phyloP scores from a whole-genome alignment of 2,888 invertebrate genomes.

The Drosophila merina region DNA sequence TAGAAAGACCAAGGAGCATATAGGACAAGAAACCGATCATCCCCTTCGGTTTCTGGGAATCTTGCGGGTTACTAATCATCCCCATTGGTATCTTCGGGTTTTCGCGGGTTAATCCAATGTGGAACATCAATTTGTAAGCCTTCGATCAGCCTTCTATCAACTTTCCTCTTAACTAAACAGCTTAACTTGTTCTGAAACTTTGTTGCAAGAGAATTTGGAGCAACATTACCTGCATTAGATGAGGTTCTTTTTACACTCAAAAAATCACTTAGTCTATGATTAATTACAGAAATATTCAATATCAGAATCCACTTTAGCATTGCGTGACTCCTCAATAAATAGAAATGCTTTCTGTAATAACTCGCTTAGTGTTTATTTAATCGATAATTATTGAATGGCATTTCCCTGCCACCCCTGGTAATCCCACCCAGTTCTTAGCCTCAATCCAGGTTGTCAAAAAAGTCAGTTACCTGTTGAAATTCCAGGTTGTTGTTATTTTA shows the following conservation, averaged over 20 bases:
- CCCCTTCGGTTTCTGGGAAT: neutral
- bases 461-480: conserved; percentile 73
- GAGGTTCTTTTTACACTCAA: neutral
- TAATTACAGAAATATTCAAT: conserved; percentile 8
- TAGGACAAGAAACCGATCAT: neutral
- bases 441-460: conserved; percentile 48
- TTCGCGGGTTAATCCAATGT: too few relatives aligned
- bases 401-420: conserved; percentile 4
- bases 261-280: neutral
- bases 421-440: conserved; percentile 6
- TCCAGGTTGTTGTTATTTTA: conserved; percentile 61
- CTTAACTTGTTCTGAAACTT: conserved; percentile 41
- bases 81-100: too few relatives aligned
- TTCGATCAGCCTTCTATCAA: conserved; percentile 16
- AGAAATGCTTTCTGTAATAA: neutral
- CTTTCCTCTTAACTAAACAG: conserved; percentile 19
- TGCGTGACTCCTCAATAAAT: neutral
- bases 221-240: conserved; percentile 46
- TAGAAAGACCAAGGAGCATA: neutral
- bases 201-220: neutral
- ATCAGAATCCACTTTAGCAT: neutral
- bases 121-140: conserved; percentile 14
- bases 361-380: conserved; percentile 4
- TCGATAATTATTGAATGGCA: conserved; percentile 15
- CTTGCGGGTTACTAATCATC: too few relatives aligned